Conservation (phyloP, 2,113 vertebrate species). For the Mugil cephalus region DNA sequence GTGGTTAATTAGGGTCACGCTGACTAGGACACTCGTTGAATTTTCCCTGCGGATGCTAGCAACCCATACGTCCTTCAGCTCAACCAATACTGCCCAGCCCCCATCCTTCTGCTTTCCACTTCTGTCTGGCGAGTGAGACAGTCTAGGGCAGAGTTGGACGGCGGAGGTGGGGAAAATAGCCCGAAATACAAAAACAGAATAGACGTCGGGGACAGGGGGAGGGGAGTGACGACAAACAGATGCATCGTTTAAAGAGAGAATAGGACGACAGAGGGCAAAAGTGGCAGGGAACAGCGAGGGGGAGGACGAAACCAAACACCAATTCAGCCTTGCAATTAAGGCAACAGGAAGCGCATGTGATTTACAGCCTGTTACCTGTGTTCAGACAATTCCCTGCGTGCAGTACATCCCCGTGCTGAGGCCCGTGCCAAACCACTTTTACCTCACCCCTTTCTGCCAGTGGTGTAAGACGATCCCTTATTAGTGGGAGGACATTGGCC, state of each 20-base stretch:
- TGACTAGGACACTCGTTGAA: conserved; percentile 78
- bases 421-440: conserved; percentile 75
- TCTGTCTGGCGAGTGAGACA: conserved; percentile 52
- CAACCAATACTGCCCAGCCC: conserved; percentile 42
- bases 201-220: conserved; percentile 20
- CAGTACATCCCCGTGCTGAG: conserved; percentile 56
- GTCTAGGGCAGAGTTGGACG: conserved; percentile 58
- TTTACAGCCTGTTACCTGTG: conserved; percentile 75
- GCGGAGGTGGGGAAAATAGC: conserved; percentile 43
- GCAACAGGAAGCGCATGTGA: conserved; percentile 65
- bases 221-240: conserved; percentile 47
- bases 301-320: conserved; percentile 50
- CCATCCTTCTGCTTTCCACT: conserved; percentile 47
- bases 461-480: conserved; percentile 81
- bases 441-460: conserved; percentile 69
- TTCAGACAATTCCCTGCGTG: conserved; percentile 72
- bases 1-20: conserved; percentile 85
- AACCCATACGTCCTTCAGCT: conserved; percentile 77
- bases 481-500: conserved; percentile 82
- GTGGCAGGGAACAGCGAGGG: conserved; percentile 6
- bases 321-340: conserved; percentile 66
- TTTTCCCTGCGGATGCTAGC: conserved; percentile 70
- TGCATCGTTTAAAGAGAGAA: conserved; percentile 41
- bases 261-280: conserved; percentile 40
- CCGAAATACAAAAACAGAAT: conserved; percentile 44